A percentile compares a stretch with the other conserved stretches of the same genome.
Evolutionary conservation across 2,888 invertebrate genomes (phyloP).

Genomic region (Byasa hedistus): DNA sequence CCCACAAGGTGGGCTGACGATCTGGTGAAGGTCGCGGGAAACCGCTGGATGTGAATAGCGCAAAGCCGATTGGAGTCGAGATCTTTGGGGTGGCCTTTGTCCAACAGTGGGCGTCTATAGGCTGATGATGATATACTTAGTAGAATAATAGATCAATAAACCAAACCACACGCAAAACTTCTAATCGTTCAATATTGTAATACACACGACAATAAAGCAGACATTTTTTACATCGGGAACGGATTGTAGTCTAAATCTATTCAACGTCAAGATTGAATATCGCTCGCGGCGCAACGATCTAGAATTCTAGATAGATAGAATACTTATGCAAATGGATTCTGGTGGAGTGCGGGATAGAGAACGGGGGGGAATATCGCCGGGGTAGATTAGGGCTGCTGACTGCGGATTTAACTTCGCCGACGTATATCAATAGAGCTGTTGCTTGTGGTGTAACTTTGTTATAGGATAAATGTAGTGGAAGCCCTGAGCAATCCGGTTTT

Average conservation of each 20-base stretch:
- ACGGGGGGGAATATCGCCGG: conserved; percentile 41
- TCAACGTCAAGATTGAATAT: conserved; percentile 44
- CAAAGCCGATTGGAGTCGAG: too few species aligned
- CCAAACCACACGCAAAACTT: background rate
- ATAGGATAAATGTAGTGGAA: conserved; percentile 1
- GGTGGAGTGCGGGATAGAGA: conserved; percentile 40
- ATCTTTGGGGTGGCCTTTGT: too few species aligned
- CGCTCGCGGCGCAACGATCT: conserved; percentile 41
- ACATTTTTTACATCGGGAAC: conserved; percentile 7
- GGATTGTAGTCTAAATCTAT: conserved; percentile 40
- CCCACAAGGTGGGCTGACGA: too few species aligned
- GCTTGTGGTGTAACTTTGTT: conserved; percentile 24
- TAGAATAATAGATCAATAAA: too few species aligned
- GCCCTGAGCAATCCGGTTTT: background rate
- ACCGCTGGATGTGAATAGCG: too few species aligned
- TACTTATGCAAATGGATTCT: conserved; percentile 55
- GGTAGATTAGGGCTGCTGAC: conserved; percentile 45
- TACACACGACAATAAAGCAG: background rate
- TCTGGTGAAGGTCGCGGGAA: too few species aligned
- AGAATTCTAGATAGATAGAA: conserved; percentile 46
- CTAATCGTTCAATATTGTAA: background rate
- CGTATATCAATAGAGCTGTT: conserved; percentile 30
- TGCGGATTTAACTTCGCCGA: conserved; percentile 40
- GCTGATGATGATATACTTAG: too few species aligned
- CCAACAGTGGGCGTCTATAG: too few species aligned